Evolutionary conservation across 2,113 vertebrate genomes (phyloP), one percentile per base, ranked within the genome.

Genomic region (Oryzias curvinotus): DNA sequence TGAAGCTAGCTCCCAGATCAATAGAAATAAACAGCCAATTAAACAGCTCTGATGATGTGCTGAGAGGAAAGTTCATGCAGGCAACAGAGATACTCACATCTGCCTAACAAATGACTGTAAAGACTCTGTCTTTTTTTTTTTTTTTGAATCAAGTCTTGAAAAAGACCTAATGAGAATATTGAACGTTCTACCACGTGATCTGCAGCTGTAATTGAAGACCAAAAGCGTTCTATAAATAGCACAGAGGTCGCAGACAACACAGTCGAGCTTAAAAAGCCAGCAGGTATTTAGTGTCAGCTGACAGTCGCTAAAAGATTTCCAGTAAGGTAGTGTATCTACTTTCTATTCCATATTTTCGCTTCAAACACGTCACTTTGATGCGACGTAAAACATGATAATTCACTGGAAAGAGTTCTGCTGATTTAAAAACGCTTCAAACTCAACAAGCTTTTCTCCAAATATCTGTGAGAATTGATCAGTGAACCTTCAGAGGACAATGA

Each of bases 11-110:
- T 57, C 49, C 26, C 5, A 53, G 68, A 81, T 85, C 72, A 12
- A 87, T 83, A 52, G 49, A 63, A 82, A 86, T 85, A 65, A 86
- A 86, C 63, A 77, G 69, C 64, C 77, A 83, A 84, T 82, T 81
- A 84, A 62, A 71, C 60, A 71, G 78, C 50, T 53, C 44, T 78
- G 46, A 47, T 59, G 58, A 78, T 60, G 59, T 60, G 53, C 45
- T 64, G 21, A 41, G 48, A 63, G 71, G 56, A 19, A 48, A 44
- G 51, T 61, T 45, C 18, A 62, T 56, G n/a, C 25, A 54, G 10
- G 18, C 19, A 28, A 52, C 15, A 72, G 15, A 63, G 45, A 71
- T 4, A 14, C 43, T 48, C 43, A n/a, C 36, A 10, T 49, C 21
- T 30, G 25, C 19, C 21, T 13, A 7, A 25, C 23, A 51, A 44